phyloP scores from a whole-genome alignment of 2,113 vertebrate genomes.

The Scomber scombrus region DNA sequence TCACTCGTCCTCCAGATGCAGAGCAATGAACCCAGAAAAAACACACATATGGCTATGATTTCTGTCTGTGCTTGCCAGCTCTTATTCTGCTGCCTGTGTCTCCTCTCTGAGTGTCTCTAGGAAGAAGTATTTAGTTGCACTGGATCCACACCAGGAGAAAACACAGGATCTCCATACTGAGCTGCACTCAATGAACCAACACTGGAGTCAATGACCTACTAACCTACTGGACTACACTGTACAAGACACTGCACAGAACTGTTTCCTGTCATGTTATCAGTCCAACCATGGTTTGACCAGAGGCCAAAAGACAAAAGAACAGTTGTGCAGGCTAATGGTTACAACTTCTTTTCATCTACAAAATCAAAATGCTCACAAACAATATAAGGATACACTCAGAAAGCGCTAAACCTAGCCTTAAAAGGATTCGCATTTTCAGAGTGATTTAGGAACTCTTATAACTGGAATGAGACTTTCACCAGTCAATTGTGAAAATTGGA shows the following conservation, averaged over 20 bases:
- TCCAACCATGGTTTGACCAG: conserved; percentile 23
- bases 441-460: background rate
- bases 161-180: conserved; percentile 46
- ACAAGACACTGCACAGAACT: conserved; percentile 20
- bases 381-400: too few species aligned
- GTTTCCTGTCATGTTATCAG: conserved; percentile 43
- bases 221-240: conserved; percentile 32
- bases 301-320: background rate
- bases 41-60: conserved; percentile 44
- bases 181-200: conserved; percentile 72
- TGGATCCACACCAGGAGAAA: conserved; percentile 50
- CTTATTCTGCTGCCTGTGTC: conserved; percentile 22
- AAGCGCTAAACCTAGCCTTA: too few species aligned
- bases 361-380: background rate
- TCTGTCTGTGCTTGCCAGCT: conserved; percentile 48
- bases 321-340: too few species aligned
- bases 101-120: conserved; percentile 41
- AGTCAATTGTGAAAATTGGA: background rate
- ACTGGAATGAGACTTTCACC: background rate
- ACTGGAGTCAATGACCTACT: conserved; percentile 57
- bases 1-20: conserved; percentile 59
- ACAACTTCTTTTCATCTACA: too few species aligned
- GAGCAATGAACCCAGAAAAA: conserved; percentile 36
- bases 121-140: conserved; percentile 68
- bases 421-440: too few species aligned